Percentiles rank a stretch among this genome's conserved stretches.
Evolutionary conservation across 2,797 vertebrate species (phyloP).

Genomic region (Sylvilagus floridanus): DNA sequence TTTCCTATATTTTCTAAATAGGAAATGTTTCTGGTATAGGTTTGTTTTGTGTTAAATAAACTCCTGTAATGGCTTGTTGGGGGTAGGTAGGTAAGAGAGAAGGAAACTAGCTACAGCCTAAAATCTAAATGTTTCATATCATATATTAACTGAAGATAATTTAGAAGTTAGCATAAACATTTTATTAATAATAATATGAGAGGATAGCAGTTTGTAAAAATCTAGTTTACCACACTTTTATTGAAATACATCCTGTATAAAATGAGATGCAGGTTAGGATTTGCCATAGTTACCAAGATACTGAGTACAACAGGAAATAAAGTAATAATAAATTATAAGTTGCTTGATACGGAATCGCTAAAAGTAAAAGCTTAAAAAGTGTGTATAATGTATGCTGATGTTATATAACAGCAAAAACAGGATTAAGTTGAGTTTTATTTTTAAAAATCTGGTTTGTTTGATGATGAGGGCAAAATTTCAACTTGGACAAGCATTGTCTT

Average conservation of each 20-base stretch:
- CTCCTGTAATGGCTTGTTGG: slow-evolving; percentile 30
- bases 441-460: slow-evolving; percentile 61
- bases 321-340: slow-evolving; percentile 48
- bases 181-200: slow-evolving; percentile 62
- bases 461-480: slow-evolving; percentile 26
- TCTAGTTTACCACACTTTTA: slow-evolving; percentile 10
- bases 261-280: slow-evolving; percentile 27
- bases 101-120: slow-evolving; percentile 37
- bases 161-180: slow-evolving; percentile 56
- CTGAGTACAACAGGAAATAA: slow-evolving; percentile 30
- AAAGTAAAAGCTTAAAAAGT: slow-evolving; percentile 57
- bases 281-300: slow-evolving; percentile 43
- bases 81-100: not conserved
- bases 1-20: slow-evolving; percentile 61
- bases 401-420: slow-evolving; percentile 43
- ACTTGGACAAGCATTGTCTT: not conserved
- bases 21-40: not conserved
- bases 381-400: slow-evolving; percentile 24
- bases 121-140: slow-evolving; percentile 62
- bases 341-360: slow-evolving; percentile 54
- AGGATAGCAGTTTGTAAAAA: slow-evolving; percentile 51
- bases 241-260: slow-evolving; percentile 26
- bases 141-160: slow-evolving; percentile 55
- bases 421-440: slow-evolving; percentile 50
- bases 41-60: slow-evolving; percentile 67